Evolutionary conservation across 2,888 invertebrate genomes (phyloP), one percentile per base, ranked within the genome.

Genomic region (Xanthorhoe designata): DNA sequence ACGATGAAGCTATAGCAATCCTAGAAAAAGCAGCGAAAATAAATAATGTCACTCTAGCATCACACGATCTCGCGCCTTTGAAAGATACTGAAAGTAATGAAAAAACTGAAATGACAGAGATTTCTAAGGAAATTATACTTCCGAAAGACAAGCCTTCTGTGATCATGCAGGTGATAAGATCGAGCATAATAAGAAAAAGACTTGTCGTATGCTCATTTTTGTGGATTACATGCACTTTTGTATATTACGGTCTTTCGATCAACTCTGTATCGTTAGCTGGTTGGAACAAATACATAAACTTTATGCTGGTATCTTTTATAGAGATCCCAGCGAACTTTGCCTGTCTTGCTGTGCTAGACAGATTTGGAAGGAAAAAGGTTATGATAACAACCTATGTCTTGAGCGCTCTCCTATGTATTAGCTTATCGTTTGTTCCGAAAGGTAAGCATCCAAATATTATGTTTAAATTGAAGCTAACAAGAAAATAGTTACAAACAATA

Each of bases 151-250:
- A 81, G 54, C 61, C 75, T 4, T 88, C 93, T 0, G 78, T 82
- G 1, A 85, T 92, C 55, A 52, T 72, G 13, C 89, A 94, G 82
- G 94, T 95, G 32, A 78, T 95, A 13, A 92, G 88, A 78, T 95
- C 95, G 0, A 90, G 89, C 66, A 92, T 94, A 56, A 92, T 96
- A 52, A 85, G 94, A 29, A 85, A 91, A 38, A 91, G 96, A 77
- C 85, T 96, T 67, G 70, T 95, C 0, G 95, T 94, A 62, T 96
- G 96, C 74, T 96, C 96, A 8, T 95, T 96, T 77, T 94, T 96
- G 77, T 97, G 97, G 97, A 95, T 97, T 7, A 96, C 97, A 0
- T 96, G 96, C 81, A 96, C 96, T 0, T 95, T 97, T 76, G 96
- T 97, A 5, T 97, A 97, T 81, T 97, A 97, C 75, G 97, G 97